A percentile compares a stretch with the other conserved stretches of the same genome.
Evolutionary conservation across 1,140 invertebrate species (phyloP).

Genomic region (Chironomus striatipennis): DNA sequence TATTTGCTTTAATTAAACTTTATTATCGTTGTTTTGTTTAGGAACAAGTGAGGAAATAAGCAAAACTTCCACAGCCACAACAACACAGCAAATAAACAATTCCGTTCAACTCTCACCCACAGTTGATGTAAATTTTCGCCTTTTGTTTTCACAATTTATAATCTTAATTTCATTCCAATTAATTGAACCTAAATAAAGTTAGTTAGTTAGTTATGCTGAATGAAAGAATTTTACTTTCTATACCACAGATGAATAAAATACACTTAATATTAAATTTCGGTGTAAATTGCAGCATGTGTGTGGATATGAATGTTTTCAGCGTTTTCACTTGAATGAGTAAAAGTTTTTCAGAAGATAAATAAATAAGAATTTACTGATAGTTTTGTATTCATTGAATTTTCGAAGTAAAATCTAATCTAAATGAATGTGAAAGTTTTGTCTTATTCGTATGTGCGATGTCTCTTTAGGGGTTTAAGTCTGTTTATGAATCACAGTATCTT

Average conservation of each 20-base stretch:
- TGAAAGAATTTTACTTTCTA: no score
- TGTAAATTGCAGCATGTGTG: neutral
- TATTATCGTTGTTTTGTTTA: neutral
- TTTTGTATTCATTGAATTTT: no score
- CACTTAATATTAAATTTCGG: neutral
- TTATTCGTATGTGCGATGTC: no score
- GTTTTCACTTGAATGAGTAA: no score
- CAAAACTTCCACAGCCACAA: neutral
- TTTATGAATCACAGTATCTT: no score
- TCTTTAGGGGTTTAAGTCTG: no score
- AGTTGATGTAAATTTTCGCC: conserved; percentile 7
- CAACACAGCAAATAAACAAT: neutral
- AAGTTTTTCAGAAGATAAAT: no score
- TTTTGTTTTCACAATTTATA: conserved; percentile 18
- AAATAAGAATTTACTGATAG: no score
- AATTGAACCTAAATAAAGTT: conserved; percentile 20
- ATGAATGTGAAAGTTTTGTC: no score
- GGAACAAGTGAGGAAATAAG: neutral
- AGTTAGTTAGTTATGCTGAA: neutral
- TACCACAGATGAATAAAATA: neutral
- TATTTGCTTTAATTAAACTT: conserved; percentile 23
- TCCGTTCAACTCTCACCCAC: neutral
- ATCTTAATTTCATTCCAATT: conserved; percentile 23
- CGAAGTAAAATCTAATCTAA: no score
- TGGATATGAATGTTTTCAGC: no score